Evolutionary conservation across 2,797 vertebrate genomes (phyloP), one percentile per base, ranked within the genome.

Genomic region (Macropodus opercularis): DNA sequence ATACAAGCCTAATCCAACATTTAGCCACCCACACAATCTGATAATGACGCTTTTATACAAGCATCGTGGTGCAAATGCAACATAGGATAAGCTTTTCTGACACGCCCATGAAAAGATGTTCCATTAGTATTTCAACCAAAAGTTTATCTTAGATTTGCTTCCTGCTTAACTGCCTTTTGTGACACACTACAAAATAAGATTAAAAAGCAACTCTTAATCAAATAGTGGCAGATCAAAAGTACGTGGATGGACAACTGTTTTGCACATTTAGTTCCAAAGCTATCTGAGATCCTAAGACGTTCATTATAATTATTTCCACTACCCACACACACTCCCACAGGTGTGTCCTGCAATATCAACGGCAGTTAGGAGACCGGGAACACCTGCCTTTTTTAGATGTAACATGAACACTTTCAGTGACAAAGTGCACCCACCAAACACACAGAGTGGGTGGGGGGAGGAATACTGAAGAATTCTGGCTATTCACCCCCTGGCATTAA

Each of bases 401-500:
- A 72, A 48, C 46, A 57, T 40, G 48, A 61, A 51, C 22, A 44
- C 17, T 29, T 60, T n/a, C 7, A 24, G 27, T 72, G 47, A 50
- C 39, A 62, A 63, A 63, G 60, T 34, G 38, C 8, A 58, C 46
- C 61, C 23, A 35, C 10, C 13, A 26, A 15, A 22, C 8, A 65
- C 61, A 42, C 26, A 19, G 18, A 32, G 39, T 39, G 41, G 63
- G 26, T 23, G 13, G 52, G 46, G 17, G 41, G 8, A 35, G 43
- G 23, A 56, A 38, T 21, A 27, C 40, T 24, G n/a, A 80, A 42
- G 79, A 80, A 90, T 85, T 56, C 51, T 34, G 56, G 75, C 51
- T 70, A 89, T 89, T 90, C 51, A 44, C 66, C 83, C 70, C 55
- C 19, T 26, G 70, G 80, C 68, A 62, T 29, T 24, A 55, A 53